These are phyloP conservation scores for Brachyalestes nurse DNA, from an alignment of 2,797 vertebrate genomes.

Conservation along the genomic window DNA sequence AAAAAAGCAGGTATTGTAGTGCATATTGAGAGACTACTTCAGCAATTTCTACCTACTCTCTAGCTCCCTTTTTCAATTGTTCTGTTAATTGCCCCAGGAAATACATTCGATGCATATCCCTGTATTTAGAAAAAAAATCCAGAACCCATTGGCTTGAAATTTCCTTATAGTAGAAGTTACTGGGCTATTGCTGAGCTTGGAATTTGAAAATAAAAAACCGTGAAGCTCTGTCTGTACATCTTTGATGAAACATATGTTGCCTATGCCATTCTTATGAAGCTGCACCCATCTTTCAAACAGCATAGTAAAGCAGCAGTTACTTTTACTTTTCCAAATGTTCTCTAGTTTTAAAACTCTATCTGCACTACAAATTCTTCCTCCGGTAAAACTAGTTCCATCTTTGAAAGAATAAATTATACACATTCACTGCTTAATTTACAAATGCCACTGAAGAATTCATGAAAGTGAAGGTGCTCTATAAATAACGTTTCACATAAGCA, in stretches of 20 bases:
- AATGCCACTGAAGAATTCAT: not conserved
- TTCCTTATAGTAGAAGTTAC: too few relatives aligned
- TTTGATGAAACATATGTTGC: too few relatives aligned
- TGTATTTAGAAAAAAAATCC: too few relatives aligned
- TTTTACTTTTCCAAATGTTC: too few relatives aligned
- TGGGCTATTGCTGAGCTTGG: too few relatives aligned
- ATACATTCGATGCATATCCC: not conserved
- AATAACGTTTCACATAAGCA: not conserved
- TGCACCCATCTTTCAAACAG: too few relatives aligned
- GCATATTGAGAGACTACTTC: not conserved
- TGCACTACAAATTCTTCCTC: not conserved
- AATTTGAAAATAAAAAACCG: too few relatives aligned
- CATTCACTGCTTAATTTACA: not conserved
- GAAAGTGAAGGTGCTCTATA: not conserved
- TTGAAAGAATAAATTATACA: not conserved
- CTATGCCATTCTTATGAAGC: too few relatives aligned
- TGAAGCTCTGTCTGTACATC: too few relatives aligned
- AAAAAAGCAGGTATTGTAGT: not conserved
- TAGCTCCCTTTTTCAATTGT: not conserved
- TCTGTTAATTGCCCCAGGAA: not conserved
- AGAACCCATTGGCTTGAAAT: too few relatives aligned
- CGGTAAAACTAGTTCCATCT: not conserved
- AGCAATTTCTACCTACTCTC: not conserved
- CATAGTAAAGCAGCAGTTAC: too few relatives aligned
- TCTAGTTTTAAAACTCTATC: too few relatives aligned